Evolutionary conservation across 37 sponge, comb jelly and placozoan species (phyloP).

Genomic region (Crambe crambe): DNA sequence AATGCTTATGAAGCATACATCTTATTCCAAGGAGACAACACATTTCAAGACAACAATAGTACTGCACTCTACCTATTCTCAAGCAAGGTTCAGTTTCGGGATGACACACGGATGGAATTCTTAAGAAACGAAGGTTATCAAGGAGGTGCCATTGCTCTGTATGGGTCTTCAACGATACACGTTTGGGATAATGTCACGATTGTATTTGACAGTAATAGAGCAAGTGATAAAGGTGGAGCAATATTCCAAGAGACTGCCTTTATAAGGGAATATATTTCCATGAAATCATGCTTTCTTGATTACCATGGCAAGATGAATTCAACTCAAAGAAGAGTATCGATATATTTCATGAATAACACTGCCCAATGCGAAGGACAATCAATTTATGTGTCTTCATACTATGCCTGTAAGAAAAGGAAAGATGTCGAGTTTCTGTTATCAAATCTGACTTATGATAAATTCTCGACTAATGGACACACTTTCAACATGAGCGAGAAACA

Average conservation of each 20-base stretch:
- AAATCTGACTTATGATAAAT: not conserved
- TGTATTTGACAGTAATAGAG: conserved; percentile 36
- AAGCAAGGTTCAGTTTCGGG: not conserved
- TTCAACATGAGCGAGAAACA: not conserved
- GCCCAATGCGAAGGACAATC: not conserved
- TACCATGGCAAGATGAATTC: not conserved
- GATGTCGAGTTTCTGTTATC: no score
- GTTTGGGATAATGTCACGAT: not conserved
- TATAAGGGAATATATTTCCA: not conserved
- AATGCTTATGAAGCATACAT: not conserved
- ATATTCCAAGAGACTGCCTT: conserved; percentile 11
- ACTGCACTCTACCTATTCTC: not conserved
- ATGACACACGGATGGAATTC: not conserved
- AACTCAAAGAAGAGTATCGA: conserved; percentile 2
- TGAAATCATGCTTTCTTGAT: not conserved
- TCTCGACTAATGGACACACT: not conserved
- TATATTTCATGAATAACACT: not conserved
- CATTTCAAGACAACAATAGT: not conserved
- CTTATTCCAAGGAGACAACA: not conserved
- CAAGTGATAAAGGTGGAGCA: conserved; percentile 50
- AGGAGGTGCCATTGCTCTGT: not conserved
- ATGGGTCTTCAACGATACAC: conserved; percentile 34
- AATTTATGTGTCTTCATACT: not conserved
- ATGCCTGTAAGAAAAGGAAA: no score
- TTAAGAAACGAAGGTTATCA: not conserved